Base-by-base conservation (phyloP, 2,888 invertebrate species). In the Parasteatoda lunata region DNA sequence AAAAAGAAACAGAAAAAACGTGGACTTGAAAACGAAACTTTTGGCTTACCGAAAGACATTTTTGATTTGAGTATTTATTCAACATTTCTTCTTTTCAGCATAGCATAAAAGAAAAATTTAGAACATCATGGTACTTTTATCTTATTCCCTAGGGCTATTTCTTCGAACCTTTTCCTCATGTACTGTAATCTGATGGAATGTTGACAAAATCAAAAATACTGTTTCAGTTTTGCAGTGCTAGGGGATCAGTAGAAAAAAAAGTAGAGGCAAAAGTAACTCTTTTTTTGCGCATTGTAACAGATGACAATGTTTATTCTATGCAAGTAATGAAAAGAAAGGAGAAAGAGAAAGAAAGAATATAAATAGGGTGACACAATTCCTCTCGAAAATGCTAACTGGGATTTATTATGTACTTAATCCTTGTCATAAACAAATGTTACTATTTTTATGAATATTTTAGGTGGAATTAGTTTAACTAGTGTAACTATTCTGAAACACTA, bases 81-180 rank as follows among this genome's bases (percentile, higher is more conserved):
- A 13, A 59, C n/a, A 59, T 4, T 7, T 59, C 59, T 59, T 59
- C n/a, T n/a, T 6, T 59, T 59, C 8, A n/a, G n/a, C 59, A 59
- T n/a, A 13, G 59, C 8, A 59, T 59, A 59, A 64, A 71, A 59
- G 49, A 71, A 70, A 71, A 64, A 59, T 79, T 79, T 71, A 79
- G 70, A 79, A 79, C 71, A 71, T 79, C 64, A 48, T 64, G 79
- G 59, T 49, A 54, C 69, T 49, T 79, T 79, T 79, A 71, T 79
- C 48, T 47, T 64, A 11, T 15, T 64, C 71, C 51, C 79, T 69
- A 30, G 30, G 71, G 79, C 30, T 49, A 66, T 64, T 79, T 79
- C 64, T 64, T n/a, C 59, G n/a, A n/a, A 49, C 45, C 79, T 59
- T 78, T 79, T 48, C 51, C 49, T 64, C 48, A 45, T 15, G 64